These are phyloP conservation scores for Bombycilla garrulus DNA, from an alignment of 2,113 vertebrate genomes.

Conservation along the genomic window DNA sequence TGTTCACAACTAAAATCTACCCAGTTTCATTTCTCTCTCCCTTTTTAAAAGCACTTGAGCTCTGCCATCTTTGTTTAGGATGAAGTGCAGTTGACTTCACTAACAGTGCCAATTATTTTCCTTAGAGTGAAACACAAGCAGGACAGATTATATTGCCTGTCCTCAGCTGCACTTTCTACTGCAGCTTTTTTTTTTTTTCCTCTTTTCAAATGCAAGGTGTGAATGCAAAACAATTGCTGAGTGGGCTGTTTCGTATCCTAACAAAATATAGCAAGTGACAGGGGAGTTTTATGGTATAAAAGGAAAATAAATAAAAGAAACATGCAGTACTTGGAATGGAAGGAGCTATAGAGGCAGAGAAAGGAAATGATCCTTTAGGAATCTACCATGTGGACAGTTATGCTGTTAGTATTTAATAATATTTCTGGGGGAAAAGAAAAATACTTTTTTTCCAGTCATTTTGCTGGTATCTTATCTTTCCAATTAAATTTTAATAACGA, in stretches of 20 bases:
- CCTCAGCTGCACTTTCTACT: constrained; percentile 45
- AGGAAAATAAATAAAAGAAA: constrained; percentile 48
- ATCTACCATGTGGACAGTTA: not conserved
- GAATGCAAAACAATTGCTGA: constrained; percentile 51
- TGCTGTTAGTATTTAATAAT: not conserved
- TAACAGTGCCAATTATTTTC: constrained; percentile 36
- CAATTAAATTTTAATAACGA: constrained; percentile 10
- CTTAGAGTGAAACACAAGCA: constrained; percentile 44
- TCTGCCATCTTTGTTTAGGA: constrained; percentile 32
- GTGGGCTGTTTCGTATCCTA: constrained; percentile 37
- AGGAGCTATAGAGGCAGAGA: not conserved
- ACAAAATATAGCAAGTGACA: constrained; percentile 36
- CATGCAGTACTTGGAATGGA: not conserved
- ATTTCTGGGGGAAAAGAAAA: not conserved
- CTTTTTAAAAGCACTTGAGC: not conserved
- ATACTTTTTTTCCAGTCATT: not conserved
- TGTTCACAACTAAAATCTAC: not conserved
- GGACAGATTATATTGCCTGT: constrained; percentile 31
- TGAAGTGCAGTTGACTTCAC: constrained; percentile 37
- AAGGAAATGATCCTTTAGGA: not conserved
- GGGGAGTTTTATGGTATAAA: constrained; percentile 39
- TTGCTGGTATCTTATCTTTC: constrained; percentile 20
- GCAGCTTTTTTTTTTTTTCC: not conserved
- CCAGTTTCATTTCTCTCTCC: not conserved
- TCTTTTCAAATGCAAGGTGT: constrained; percentile 47